Conservation (phyloP, 2,113 vertebrate genomes). For the Sclerurus mexicanus region DNA sequence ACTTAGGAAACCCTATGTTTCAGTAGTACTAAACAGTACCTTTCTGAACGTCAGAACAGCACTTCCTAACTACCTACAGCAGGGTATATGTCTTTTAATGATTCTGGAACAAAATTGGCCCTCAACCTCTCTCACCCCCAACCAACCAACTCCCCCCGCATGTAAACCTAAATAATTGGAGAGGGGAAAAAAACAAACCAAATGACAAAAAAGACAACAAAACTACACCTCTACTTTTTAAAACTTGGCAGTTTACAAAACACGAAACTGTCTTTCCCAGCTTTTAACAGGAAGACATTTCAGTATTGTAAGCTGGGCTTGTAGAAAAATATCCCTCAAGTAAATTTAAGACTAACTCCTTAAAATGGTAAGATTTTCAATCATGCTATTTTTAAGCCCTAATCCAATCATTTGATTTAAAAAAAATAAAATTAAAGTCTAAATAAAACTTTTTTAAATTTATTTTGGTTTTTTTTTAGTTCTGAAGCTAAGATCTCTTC, state of each 20-base stretch:
- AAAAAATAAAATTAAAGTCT: neutral
- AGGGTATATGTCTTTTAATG: neutral
- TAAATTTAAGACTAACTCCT: neutral
- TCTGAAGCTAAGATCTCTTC: neutral
- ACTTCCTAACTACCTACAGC: accelerated
- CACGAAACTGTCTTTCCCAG: neutral
- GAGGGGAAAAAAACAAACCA: neutral
- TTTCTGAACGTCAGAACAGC: neutral
- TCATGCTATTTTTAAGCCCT: neutral
- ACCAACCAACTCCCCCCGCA: neutral
- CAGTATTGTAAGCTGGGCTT: accelerated
- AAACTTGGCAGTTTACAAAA: neutral
- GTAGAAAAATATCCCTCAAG: neutral
- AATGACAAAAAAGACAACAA: neutral
- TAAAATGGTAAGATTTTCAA: neutral
- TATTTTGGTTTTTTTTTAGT: neutral
- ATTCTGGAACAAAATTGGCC: neutral
- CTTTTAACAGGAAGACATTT: neutral
- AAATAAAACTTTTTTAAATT: neutral
- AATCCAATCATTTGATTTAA: neutral
- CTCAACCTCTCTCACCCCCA: neutral
- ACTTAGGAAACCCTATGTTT: neutral
- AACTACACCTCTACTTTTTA: neutral
- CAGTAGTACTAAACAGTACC: neutral
- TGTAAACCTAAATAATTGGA: neutral